phyloP scores from a whole-genome alignment of 2,797 vertebrate genomes.

The Hybognathus amarus region DNA sequence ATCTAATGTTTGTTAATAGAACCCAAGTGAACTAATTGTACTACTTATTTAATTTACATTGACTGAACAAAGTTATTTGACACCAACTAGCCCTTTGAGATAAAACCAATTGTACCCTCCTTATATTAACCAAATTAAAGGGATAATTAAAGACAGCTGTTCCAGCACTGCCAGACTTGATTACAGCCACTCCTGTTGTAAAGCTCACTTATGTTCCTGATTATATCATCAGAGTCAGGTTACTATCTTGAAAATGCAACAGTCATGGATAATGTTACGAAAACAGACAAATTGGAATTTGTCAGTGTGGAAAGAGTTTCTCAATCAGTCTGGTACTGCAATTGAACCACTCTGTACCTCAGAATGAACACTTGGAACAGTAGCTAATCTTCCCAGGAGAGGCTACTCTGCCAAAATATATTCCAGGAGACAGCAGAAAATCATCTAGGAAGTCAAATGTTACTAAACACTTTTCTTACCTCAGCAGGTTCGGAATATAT shows the following conservation, averaged over 20 bases:
- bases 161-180: constrained; percentile 30
- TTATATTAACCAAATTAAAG: constrained; percentile 37
- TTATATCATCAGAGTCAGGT: not conserved
- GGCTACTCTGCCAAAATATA: not conserved
- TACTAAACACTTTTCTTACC: not conserved
- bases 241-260: not conserved
- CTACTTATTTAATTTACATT: not conserved
- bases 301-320: not conserved
- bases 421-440: not conserved
- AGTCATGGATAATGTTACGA: not conserved
- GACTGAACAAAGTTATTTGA: constrained; percentile 8
- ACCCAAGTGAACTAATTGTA: constrained; percentile 2
- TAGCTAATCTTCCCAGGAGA: not conserved
- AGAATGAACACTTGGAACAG: not conserved
- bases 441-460: not conserved
- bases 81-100: not conserved
- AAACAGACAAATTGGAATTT: not conserved
- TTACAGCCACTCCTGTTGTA: not conserved
- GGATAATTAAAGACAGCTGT: constrained; percentile 41
- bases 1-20: not conserved
- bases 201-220: not conserved
- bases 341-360: not conserved
- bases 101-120: constrained; percentile 1
- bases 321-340: not conserved
- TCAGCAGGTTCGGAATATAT: not conserved